phyloP scores from a whole-genome alignment of 2,888 invertebrate genomes.

The Imbricaverruca yamaguchii region DNA sequence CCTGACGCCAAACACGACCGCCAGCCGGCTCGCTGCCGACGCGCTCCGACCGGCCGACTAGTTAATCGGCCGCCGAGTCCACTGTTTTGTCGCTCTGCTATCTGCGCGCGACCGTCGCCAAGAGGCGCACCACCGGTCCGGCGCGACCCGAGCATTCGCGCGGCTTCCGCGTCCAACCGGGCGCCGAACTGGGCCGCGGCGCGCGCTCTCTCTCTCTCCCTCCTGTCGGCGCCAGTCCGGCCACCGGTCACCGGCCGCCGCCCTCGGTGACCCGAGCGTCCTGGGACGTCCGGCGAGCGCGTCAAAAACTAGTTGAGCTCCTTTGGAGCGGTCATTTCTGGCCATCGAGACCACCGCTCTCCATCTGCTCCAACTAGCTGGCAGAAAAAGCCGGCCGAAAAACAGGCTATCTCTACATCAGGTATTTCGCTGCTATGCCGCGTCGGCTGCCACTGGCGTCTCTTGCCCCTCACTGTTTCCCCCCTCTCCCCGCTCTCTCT shows the following conservation, averaged over 20 bases:
- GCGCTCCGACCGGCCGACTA: too few relatives aligned
- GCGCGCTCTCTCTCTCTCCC: background rate
- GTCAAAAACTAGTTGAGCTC: constrained; percentile 8
- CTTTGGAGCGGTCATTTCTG: background rate
- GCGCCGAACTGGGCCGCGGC: background rate
- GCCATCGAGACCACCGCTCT: background rate
- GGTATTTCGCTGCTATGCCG: background rate
- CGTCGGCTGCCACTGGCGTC: too few relatives aligned
- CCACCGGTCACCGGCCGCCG: background rate
- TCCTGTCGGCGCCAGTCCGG: background rate
- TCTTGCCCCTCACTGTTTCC: background rate
- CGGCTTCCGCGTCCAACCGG: background rate
- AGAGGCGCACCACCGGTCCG: background rate
- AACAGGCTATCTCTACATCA: background rate
- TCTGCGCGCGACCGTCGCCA: background rate
- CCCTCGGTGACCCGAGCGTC: too few relatives aligned
- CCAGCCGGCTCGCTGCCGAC: too few relatives aligned
- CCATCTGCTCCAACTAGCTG: background rate
- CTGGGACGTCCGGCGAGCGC: background rate
- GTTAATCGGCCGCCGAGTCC: too few relatives aligned
- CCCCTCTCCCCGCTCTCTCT: constrained; percentile 3
- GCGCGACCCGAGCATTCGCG: background rate
- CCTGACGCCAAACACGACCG: too few relatives aligned
- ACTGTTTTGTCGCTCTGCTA: too few relatives aligned
- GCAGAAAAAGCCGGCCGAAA: background rate